Evolutionary conservation across 2,888 invertebrate species (phyloP), one percentile per base, ranked within the genome.

Genomic region (Dermolepida albohirtum): DNA sequence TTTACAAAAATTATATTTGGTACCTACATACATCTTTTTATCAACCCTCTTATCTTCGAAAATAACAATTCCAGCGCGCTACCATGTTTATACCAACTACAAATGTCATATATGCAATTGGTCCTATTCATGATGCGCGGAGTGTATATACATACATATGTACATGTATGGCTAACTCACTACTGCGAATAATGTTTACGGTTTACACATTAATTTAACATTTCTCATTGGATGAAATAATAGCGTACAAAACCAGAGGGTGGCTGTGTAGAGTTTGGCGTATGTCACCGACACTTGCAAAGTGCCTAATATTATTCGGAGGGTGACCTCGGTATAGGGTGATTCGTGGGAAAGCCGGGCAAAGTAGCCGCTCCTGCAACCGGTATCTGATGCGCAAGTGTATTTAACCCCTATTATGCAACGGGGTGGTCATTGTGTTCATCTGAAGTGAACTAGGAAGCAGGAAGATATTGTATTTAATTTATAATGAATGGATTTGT

Each of bases 391-490:
- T 34, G 34, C 34, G 69, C 74, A 74, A 74, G 74, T 74, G 74
- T 69, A 74, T 74, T 73, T 73, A 72, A 69, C 65, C 63, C 71
- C 71, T 62, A 71, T 73, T 73, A 72, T 69, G 72, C 71, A 73
- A 71, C 69, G 59, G 67, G 63, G 59, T 63, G 50, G 57, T 52
- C 52, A 64, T 50, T 59, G 70, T 64, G 67, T 47, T 54, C 22
- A 63, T 22, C 54, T 62, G 52, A 71, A 64, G 70, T 71, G 69
- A 64, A 70, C 68, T 68, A 68, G 72, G 72, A 74, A 72, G 72
- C 72, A 73, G 71, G 72, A 72, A 72, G 72, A 73, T 71, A 70
- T 72, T 73, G 71, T 73, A 68, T 72, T 72, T 72, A 72, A 72
- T 69, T 70, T 71, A 70, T 68, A 68, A 67, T 72, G 72, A 71